Evolutionary conservation across 2,797 vertebrate species (phyloP), one percentile per base, ranked within the genome.

Genomic region (Margarornis squamiger): DNA sequence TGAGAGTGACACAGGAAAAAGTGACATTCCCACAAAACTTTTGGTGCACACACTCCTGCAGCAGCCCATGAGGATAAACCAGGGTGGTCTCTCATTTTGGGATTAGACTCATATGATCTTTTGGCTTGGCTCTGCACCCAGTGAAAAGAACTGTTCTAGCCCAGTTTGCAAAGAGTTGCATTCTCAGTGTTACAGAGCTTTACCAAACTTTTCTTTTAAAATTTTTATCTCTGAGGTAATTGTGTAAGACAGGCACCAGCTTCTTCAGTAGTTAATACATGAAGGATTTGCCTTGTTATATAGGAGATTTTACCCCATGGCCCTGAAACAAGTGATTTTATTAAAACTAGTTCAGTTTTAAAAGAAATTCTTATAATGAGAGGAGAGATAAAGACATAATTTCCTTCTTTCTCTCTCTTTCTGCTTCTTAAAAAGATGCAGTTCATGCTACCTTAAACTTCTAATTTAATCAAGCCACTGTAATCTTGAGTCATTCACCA

Each of bases 101-200:
- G 27, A 15, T 95, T 48, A 58, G n/a, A 45, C 41, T 46, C 51
- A 9, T 34, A 16, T 36, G 72, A 12, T 22, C 63, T 91, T 62
- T 66, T 66, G 49, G 36, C 55, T 94, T 93, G 76, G 89, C 91
- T 95, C 83, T 70, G 82, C 92, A 92, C 18, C 32, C 61, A 73
- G 43, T 32, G 29, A 88, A 39, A 93, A 72, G 45, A 10, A 51
- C 58, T 48, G 14, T 32, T 67, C 45, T 65, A 65, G 24, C 39
- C 57, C 54, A 30, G 32, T 72, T 87, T 80, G 8, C 57, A 43
- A 10, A 43, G 12, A 94, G 21, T 12, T 88, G 21, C 5, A 20
- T 39, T 73, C 45, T 84, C 58, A 70, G 1, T 43, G 19, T 51
- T 88, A 57, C 34, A 49, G 59, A 74, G 39, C 88, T 74, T 63